Conservation (phyloP, 2,888 invertebrate species). For the Neoascia interrupta region DNA sequence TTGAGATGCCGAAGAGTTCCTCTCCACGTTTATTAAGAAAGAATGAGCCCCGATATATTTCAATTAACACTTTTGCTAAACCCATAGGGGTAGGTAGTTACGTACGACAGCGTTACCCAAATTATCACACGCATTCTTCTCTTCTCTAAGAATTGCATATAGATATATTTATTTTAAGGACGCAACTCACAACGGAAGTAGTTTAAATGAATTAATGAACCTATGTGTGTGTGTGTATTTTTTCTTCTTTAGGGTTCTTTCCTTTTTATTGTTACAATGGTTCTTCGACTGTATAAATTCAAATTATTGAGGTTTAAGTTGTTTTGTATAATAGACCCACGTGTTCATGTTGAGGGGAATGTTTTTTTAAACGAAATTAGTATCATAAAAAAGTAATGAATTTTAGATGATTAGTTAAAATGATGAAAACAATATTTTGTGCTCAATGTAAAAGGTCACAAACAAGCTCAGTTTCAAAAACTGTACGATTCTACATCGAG, state of each 20-base stretch:
- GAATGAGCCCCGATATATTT: slow-evolving; percentile 70
- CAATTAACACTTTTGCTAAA: slow-evolving; percentile 71
- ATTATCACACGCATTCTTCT: slow-evolving; percentile 51
- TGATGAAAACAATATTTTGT: no score
- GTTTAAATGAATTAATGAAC: slow-evolving; percentile 56
- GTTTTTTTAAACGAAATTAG: no score
- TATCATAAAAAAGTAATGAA: no score
- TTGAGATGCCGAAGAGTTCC: slow-evolving; percentile 27
- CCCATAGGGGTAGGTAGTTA: slow-evolving; percentile 68
- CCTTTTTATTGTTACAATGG: slow-evolving; percentile 4
- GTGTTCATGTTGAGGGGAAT: slow-evolving; percentile 1
- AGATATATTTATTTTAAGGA: slow-evolving; percentile 46
- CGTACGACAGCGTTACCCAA: slow-evolving; percentile 35
- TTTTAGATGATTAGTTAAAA: no score
- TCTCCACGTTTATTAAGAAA: slow-evolving; percentile 44
- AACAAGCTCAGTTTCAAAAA: no score
- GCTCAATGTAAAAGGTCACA: no score
- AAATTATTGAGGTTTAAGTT: slow-evolving; percentile 26
- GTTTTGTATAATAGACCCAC: slow-evolving; percentile 19
- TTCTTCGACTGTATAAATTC: slow-evolving; percentile 7
- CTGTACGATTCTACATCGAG: no score
- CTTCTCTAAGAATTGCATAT: slow-evolving; percentile 23
- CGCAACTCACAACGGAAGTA: slow-evolving; percentile 50
- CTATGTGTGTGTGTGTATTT: no score
- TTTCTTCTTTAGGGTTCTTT: slow-evolving; percentile 28